These are phyloP conservation scores for Poecilus cupreus DNA, from an alignment of 2,888 invertebrate species.

Conservation along the genomic window DNA sequence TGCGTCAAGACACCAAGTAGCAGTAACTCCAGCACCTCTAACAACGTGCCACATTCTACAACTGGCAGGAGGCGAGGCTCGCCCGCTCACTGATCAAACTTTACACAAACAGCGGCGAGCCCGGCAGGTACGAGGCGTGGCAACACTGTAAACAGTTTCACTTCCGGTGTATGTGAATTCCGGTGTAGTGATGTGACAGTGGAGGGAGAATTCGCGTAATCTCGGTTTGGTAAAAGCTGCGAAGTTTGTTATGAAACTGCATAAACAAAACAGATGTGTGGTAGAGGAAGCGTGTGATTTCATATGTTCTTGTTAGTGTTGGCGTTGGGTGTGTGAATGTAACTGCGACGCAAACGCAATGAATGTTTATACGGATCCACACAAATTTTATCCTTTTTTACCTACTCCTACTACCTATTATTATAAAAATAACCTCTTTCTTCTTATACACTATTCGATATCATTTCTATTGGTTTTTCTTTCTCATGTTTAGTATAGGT, in stretches of 20 bases:
- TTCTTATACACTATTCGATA: no score
- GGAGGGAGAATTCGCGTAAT: constrained; percentile 3
- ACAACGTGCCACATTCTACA: no score
- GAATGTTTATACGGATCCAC: no score
- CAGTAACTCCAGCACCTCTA: no score
- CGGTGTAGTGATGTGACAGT: not conserved
- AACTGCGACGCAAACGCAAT: no score
- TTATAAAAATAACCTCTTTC: no score
- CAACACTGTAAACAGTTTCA: not conserved
- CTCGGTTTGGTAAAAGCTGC: not conserved
- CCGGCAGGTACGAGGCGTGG: not conserved
- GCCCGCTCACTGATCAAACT: not conserved
- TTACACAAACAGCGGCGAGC: not conserved
- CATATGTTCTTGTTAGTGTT: not conserved
- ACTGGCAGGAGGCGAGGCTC: not conserved
- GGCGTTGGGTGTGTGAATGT: no score
- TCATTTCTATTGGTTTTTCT: no score
- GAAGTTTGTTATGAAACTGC: constrained; percentile 20
- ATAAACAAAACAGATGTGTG: constrained; percentile 12
- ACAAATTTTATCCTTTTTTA: no score
- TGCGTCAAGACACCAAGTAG: not conserved
- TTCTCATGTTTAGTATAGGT: no score
- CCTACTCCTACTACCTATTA: no score
- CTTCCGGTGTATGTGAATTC: not conserved
- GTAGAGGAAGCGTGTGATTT: not conserved